phyloP scores from a whole-genome alignment of 2,888 invertebrate species.

The Ischnus inquisitorius region DNA sequence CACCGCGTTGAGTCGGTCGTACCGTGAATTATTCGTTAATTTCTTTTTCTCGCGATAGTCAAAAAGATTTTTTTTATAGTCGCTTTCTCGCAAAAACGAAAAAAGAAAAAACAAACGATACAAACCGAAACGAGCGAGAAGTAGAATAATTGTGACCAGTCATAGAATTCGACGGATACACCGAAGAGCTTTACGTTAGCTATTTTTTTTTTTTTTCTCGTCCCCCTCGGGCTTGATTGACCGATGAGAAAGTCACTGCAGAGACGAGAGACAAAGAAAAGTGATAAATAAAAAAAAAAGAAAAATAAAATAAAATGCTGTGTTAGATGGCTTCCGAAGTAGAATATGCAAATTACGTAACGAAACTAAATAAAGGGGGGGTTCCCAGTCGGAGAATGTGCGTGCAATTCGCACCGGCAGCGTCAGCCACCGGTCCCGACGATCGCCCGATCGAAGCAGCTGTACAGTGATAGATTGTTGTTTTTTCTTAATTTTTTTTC shows the following conservation, averaged over 20 bases:
- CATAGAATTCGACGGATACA: conserved; percentile 33
- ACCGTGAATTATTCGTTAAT: too few species aligned
- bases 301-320: conserved; percentile 34
- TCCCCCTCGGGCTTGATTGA: conserved; percentile 18
- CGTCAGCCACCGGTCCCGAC: conserved; percentile 22
- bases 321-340: conserved; percentile 69
- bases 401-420: conserved; percentile 25
- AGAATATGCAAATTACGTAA: conserved; percentile 64
- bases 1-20: conserved; percentile 44
- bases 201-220: conserved; percentile 20
- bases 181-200: conserved; percentile 35
- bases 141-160: conserved; percentile 43
- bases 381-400: conserved; percentile 54
- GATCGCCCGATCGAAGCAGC: conserved; percentile 38
- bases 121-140: background rate
- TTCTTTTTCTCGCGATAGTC: too few species aligned
- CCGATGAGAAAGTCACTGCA: too few species aligned
- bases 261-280: conserved; percentile 61
- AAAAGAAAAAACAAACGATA: conserved; percentile 7
- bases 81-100: conserved; percentile 50
- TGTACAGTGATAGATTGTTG: conserved; percentile 41
- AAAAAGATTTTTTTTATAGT: conserved; percentile 64
- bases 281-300: conserved; percentile 7
- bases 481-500: conserved; percentile 10
- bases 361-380: conserved; percentile 64